Percentiles rank a stretch among this genome's conserved stretches.
Conservation (phyloP, 2,888 invertebrate genomes). For the Tanytarsus gracilentus region DNA sequence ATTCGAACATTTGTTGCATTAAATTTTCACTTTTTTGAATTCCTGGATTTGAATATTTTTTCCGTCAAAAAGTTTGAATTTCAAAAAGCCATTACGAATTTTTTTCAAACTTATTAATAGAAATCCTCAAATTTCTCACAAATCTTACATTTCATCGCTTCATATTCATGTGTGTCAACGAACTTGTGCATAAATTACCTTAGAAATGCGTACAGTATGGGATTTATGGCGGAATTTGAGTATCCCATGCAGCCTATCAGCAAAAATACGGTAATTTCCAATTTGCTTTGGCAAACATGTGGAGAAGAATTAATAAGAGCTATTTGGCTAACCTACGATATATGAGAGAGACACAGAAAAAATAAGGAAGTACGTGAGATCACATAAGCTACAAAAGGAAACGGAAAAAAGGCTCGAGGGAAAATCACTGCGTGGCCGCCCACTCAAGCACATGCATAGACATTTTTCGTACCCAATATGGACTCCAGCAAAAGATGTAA, state of each 20-base stretch:
- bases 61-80: too few relatives aligned
- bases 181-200: slow-evolving; percentile 44
- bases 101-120: too few relatives aligned
- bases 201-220: slow-evolving; percentile 74
- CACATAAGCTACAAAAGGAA: not conserved
- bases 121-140: too few relatives aligned
- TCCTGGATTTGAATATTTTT: too few relatives aligned
- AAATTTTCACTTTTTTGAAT: too few relatives aligned
- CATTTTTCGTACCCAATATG: slow-evolving; percentile 57
- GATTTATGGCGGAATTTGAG: slow-evolving; percentile 80
- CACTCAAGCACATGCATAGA: not conserved
- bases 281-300: slow-evolving; percentile 53
- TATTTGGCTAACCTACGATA: slow-evolving; percentile 48
- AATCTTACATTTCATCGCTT: too few relatives aligned
- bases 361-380: not conserved
- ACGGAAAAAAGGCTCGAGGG: not conserved
- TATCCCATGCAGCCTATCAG: slow-evolving; percentile 59
- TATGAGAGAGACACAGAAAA: not conserved
- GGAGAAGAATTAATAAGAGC: slow-evolving; percentile 61
- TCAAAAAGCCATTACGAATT: too few relatives aligned
- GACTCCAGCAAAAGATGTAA: slow-evolving; percentile 77
- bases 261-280: slow-evolving; percentile 66
- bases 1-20: too few relatives aligned
- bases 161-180: not conserved
- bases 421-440: not conserved